Conservation (phyloP, 2,113 vertebrate genomes). For the Caretta caretta region DNA sequence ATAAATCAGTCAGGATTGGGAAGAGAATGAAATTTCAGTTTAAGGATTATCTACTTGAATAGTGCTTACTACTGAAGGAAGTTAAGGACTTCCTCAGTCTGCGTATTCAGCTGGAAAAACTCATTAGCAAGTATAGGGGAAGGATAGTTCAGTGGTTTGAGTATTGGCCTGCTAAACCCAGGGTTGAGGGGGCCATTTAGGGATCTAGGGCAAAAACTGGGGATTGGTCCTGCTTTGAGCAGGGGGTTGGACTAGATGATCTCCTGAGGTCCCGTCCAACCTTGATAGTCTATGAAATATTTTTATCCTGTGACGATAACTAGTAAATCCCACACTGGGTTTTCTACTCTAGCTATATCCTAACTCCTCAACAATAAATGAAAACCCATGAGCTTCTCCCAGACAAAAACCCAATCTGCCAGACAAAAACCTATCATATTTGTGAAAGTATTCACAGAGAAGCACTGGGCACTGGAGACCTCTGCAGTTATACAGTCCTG, state of each 20-base stretch:
- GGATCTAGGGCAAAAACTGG: too few relatives aligned
- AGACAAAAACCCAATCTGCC: not conserved
- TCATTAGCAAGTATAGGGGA: not conserved
- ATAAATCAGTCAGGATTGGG: not conserved
- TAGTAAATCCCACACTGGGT: not conserved
- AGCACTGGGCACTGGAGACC: not conserved
- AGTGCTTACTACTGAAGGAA: constrained; percentile 20
- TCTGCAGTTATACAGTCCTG: not conserved
- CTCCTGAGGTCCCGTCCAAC: too few relatives aligned
- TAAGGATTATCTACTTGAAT: not conserved
- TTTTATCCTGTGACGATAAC: not conserved
- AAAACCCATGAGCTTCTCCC: not conserved
- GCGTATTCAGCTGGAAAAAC: not conserved
- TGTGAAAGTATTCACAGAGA: not conserved
- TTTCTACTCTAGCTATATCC: not conserved
- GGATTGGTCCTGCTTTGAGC: too few relatives aligned
- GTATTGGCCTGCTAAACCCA: too few relatives aligned
- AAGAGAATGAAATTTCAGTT: not conserved
- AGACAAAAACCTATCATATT: not conserved
- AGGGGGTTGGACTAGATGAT: too few relatives aligned
- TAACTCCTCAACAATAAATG: not conserved
- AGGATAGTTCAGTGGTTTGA: too few relatives aligned
- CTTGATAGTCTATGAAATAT: not conserved
- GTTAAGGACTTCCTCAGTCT: constrained; percentile 29
- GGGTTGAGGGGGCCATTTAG: too few relatives aligned